Conservation (phyloP, 2,113 vertebrate genomes). For the Oreamnos americanus region DNA sequence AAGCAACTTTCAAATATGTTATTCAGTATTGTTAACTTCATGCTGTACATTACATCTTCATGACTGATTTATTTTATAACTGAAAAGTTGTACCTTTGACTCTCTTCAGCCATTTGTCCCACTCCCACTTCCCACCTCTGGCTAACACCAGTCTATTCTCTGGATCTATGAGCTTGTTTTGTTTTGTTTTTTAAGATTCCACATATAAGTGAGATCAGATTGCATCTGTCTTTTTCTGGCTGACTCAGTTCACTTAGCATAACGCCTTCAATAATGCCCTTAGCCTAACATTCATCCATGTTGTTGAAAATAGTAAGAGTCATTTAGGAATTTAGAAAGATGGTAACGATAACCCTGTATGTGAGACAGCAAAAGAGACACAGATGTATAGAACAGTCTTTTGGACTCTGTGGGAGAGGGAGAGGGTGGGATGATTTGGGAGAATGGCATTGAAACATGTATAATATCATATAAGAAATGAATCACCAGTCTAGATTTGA, state of each 20-base stretch:
- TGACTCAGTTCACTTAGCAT: neutral
- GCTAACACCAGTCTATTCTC: neutral
- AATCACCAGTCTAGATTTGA: too few species aligned
- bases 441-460: too few species aligned
- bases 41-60: neutral
- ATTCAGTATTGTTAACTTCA: neutral
- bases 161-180: neutral
- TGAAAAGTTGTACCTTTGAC: neutral
- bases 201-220: neutral
- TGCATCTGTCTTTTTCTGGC: neutral
- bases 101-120: neutral
- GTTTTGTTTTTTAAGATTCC: neutral
- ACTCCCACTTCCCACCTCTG: neutral
- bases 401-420: too few species aligned
- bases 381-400: too few species aligned
- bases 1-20: neutral
- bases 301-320: neutral
- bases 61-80: neutral
- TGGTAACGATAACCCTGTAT: too few species aligned
- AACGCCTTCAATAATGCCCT: too few species aligned
- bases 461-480: too few species aligned
- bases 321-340: too few species aligned
- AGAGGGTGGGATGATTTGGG: too few species aligned
- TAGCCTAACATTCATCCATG: neutral
- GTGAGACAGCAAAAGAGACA: too few species aligned